Evolutionary conservation across 2,797 vertebrate species (phyloP).

Genomic region (Ptychadena robeensis): DNA sequence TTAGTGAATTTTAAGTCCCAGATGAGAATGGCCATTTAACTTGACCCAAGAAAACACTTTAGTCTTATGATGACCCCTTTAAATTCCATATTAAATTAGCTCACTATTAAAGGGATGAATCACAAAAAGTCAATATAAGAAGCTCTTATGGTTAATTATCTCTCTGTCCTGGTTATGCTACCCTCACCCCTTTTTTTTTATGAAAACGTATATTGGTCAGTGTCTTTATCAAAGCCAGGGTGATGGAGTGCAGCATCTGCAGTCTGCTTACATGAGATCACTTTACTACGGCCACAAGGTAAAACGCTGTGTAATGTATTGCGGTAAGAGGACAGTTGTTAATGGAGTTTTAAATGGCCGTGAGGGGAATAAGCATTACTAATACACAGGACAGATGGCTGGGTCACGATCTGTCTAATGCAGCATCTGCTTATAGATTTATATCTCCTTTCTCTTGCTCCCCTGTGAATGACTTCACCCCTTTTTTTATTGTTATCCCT

Average conservation of each 20-base stretch:
- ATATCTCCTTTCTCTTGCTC: constrained; percentile 14
- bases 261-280: not conserved
- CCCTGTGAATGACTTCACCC: constrained; percentile 52
- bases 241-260: not conserved
- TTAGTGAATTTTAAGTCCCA: not conserved
- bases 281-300: constrained; percentile 1
- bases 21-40: not conserved
- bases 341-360: constrained; percentile 26
- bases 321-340: not conserved
- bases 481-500: not conserved
- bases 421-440: constrained; percentile 53
- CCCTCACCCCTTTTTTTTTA: not conserved
- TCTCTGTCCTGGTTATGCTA: not conserved
- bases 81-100: not conserved
- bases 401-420: constrained; percentile 37
- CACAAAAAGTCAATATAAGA: constrained; percentile 7
- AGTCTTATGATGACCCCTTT: not conserved
- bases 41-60: not conserved
- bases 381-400: constrained; percentile 49
- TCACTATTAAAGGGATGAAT: not conserved
- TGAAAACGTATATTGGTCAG: not conserved
- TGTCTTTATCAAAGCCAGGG: not conserved
- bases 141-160: constrained; percentile 24
- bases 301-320: not conserved
- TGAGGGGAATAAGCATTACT: constrained; percentile 18